phyloP scores from a whole-genome alignment of 1,140 invertebrate species.

The Hypsibius dujardini region DNA sequence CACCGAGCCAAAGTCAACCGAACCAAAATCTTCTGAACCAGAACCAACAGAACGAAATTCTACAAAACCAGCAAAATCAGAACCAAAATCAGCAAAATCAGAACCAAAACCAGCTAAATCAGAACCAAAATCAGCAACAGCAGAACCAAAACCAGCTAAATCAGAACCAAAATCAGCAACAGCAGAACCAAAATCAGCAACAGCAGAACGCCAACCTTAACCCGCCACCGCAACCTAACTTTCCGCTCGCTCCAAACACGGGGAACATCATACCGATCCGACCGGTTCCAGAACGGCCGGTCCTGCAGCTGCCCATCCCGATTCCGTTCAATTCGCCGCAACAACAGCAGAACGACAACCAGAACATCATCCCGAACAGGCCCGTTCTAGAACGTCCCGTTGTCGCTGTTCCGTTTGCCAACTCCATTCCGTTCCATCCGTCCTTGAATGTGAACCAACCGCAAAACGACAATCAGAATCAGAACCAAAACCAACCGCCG shows the following conservation, averaged over 20 bases:
- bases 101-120: constrained; percentile 18
- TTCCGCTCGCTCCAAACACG: not conserved
- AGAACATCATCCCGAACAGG: not conserved
- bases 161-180: not conserved
- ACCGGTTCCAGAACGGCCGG: not conserved
- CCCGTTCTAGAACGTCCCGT: not conserved
- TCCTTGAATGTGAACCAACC: too few species aligned
- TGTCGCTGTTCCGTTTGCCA: too few species aligned
- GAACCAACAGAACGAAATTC: constrained; percentile 20
- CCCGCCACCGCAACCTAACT: not conserved
- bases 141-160: constrained; percentile 17
- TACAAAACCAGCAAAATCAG: constrained; percentile 20
- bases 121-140: constrained; percentile 18
- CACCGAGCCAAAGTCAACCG: too few species aligned
- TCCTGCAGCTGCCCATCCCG: not conserved
- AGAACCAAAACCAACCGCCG: too few species aligned
- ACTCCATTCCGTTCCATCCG: too few species aligned
- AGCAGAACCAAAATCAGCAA: constrained; percentile 1
- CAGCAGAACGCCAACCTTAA: not conserved
- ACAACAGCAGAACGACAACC: not conserved
- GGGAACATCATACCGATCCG: not conserved
- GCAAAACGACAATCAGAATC: too few species aligned
- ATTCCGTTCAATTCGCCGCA: not conserved
- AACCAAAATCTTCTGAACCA: constrained; percentile 15
- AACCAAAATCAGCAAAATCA: constrained; percentile 18